Evolutionary conservation across 1,140 invertebrate genomes (phyloP).

Genomic region (Trichomalopsis sarcophagae): DNA sequence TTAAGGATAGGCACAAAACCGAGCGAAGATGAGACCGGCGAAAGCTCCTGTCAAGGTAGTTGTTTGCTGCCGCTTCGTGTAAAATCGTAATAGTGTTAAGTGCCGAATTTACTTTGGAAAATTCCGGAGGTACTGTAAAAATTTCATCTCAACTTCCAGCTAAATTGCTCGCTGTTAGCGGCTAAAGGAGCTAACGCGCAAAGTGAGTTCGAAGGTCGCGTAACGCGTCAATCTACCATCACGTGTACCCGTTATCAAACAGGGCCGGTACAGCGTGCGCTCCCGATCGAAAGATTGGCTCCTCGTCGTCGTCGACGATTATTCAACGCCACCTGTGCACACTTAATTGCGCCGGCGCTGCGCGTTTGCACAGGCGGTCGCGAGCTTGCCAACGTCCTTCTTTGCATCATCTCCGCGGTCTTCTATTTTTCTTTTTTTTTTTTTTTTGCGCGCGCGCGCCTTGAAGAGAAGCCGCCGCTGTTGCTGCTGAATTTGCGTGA

Average conservation of each 20-base stretch:
- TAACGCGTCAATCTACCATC: slow-evolving; percentile 3
- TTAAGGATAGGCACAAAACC: slow-evolving; percentile 10
- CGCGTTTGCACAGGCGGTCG: slow-evolving; percentile 68
- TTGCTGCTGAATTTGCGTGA: background rate
- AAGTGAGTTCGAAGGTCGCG: slow-evolving; percentile 15
- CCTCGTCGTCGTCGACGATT: slow-evolving; percentile 16
- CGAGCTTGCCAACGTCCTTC: slow-evolving; percentile 18
- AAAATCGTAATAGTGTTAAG: no score
- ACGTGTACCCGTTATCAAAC: slow-evolving; percentile 3
- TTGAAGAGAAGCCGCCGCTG: background rate
- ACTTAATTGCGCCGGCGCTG: slow-evolving; percentile 63
- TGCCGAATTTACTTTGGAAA: no score
- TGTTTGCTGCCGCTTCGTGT: background rate
- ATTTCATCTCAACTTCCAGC: no score
- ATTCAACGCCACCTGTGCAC: slow-evolving; percentile 63
- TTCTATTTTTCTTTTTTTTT: slow-evolving; percentile 43
- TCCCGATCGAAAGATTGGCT: slow-evolving; percentile 14
- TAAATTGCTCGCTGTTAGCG: background rate
- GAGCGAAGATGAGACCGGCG: slow-evolving; percentile 30
- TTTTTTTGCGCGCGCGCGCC: background rate
- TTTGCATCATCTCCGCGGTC: background rate
- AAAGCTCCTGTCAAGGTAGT: slow-evolving; percentile 25
- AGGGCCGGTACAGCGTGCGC: background rate
- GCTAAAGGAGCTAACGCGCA: background rate
- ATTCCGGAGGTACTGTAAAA: background rate